Percentiles rank a stretch among this genome's conserved stretches.
Evolutionary conservation across 2,797 vertebrate genomes (phyloP).

Genomic region (Leptoclinus maculatus): DNA sequence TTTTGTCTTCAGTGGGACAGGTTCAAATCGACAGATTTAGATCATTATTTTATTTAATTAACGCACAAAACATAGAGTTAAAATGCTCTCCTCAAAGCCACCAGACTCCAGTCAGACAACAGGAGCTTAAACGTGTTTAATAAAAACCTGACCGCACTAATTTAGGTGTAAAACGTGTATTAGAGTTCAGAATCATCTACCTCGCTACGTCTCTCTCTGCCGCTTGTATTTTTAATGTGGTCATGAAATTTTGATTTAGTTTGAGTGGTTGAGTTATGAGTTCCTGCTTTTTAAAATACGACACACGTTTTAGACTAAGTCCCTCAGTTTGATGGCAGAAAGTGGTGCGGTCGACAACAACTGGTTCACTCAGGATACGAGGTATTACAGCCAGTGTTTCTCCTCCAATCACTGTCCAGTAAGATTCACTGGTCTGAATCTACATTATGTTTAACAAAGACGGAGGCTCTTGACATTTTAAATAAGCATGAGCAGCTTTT

Average conservation of each 20-base stretch:
- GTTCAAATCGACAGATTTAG: too few species aligned
- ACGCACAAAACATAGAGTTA: too few species aligned
- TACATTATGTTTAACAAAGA: not conserved
- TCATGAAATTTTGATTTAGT: slow-evolving; percentile 14
- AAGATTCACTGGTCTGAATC: not conserved
- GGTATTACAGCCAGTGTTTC: not conserved
- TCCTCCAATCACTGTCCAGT: not conserved
- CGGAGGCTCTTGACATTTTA: not conserved
- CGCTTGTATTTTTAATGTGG: slow-evolving; percentile 27
- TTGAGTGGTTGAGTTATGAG: slow-evolving; percentile 16
- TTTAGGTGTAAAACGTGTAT: not conserved
- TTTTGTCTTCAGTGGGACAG: not conserved
- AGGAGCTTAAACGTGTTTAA: too few species aligned
- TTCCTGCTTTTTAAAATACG: slow-evolving; percentile 12
- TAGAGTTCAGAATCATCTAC: not conserved
- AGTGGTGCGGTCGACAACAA: not conserved
- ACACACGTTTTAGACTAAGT: slow-evolving; percentile 1
- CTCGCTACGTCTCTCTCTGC: not conserved
- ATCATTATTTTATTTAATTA: too few species aligned
- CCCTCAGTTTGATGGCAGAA: slow-evolving; percentile 2
- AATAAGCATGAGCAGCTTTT: too few species aligned
- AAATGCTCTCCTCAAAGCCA: too few species aligned
- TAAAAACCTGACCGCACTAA: too few species aligned
- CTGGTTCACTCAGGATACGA: slow-evolving; percentile 2
- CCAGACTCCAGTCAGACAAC: too few species aligned